Evolutionary conservation across 2,888 invertebrate genomes (phyloP), one percentile per base, ranked within the genome.

Genomic region (Sphaerophoria rueppellii): DNA sequence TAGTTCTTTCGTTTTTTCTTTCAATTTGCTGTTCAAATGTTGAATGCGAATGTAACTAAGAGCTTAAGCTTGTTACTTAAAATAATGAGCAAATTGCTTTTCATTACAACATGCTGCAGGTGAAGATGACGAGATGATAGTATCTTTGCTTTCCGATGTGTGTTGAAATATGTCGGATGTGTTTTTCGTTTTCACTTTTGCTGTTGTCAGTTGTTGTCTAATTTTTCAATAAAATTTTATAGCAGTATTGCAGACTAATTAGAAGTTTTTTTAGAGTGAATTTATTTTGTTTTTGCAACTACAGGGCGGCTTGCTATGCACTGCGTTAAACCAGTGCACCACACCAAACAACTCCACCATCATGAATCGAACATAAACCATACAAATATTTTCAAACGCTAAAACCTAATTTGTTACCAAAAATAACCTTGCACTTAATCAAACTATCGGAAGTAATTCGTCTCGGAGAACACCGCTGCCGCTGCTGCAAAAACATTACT

Each of bases 371-470:
- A 24, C 24, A 24, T 24, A 24, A 24, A 2, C 24, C 12, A 9
- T 43, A 11, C 4, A 1, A 35, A 55, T 55, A 5, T 37, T 37
- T 40, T 16, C 6, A 58, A 16, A 58, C 3, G 16, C 6, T 7
- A 12, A 5, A 9, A 14, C 9, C 37, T 14, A 40, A 16, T 16
- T 48, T 48, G 34, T 34, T 50, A 16, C 65, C 35, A 48, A 40
- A 50, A 72, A 52, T 52, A 73, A 73, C 73, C 63, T 74, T 65
- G 63, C 73, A 65, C 63, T 74, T 35, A 11, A 54, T 57, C 65
- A 67, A 60, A 46, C 24, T 24, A 72, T 35, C 63, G 73, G 73
- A 74, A 74, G 73, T 63, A 55, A 55, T 65, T 54, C 55, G n/a
- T 61, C 54, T 11, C 37, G 32, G 40, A 40, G 24, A 24, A n/a